Evolutionary conservation across 2,113 vertebrate species (phyloP), one percentile per base, ranked within the genome.

Genomic region (Myxocyprinus asiaticus): DNA sequence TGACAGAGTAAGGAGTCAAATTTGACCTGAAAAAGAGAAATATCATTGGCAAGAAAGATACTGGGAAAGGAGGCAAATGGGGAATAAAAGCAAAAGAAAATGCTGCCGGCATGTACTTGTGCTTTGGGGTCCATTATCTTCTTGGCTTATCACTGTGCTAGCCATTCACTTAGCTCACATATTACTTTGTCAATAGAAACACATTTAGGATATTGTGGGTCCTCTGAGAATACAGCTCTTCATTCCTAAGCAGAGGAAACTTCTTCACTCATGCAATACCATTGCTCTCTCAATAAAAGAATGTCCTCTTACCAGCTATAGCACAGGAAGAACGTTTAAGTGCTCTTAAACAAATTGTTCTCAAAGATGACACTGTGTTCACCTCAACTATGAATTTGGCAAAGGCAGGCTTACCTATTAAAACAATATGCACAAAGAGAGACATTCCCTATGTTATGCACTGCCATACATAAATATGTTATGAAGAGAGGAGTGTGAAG

Each of bases 11-110:
- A 66, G 45, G 48, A 64, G 73, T 15, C 48, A 73, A 14, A 58
- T 85, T 76, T 64, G 76, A 81, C 53, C 84, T 86, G 51, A 42
- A 79, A 6, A 33, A 68, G 58, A 56, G 3, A 75, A 33, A 53
- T 45, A 22, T 47, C 22, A 33, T 33, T 33, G 22, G 3, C 42
- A 33, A 33, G 22, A 33, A 33, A 33, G 22, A 33, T 33, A 33
- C 22, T 33, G 22, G 14, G 12, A 51, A 7, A 50, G 42, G 22
- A 68, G 7, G 10, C n/a, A 48, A 42, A 17, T 9, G 66, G 42
- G 14, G 66, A 59, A 48, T 12, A n/a, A 56, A 15, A 43, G 22
- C n/a, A 12, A 7, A 62, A 64, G 22, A 33, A 33, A 4, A 58
- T 51, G 50, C 17, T 42, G 15, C 4, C 47, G 9, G n/a, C 9